phyloP scores from a whole-genome alignment of 2,113 vertebrate species.

The Nansenia antarctica region DNA sequence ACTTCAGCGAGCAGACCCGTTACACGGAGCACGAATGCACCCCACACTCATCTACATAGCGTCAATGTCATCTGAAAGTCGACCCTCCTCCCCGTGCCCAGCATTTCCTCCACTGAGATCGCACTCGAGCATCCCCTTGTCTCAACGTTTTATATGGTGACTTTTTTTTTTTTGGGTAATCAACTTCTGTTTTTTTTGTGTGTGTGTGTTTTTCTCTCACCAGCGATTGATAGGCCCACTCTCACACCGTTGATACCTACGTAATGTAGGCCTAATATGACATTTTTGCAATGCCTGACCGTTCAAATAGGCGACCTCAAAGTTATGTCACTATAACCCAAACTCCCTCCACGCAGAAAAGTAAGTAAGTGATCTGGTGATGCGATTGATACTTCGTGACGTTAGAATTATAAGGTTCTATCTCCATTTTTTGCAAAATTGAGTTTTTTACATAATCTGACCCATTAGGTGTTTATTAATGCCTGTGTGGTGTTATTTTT shows the following conservation, averaged over 20 bases:
- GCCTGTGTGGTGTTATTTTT: too few species aligned
- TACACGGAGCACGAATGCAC: slow-evolving; percentile 73
- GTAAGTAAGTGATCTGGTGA: too few species aligned
- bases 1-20: slow-evolving; percentile 71
- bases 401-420: too few species aligned
- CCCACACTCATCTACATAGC: slow-evolving; percentile 77
- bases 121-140: slow-evolving; percentile 75
- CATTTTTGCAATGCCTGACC: neutral
- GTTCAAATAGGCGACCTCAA: neutral
- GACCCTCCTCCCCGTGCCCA: slow-evolving; percentile 79
- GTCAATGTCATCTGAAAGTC: slow-evolving; percentile 83
- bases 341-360: too few species aligned
- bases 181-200: slow-evolving; percentile 43
- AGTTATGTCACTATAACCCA: neutral
- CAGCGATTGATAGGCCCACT: slow-evolving; percentile 36
- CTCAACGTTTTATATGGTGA: slow-evolving; percentile 76
- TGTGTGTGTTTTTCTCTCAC: too few species aligned
- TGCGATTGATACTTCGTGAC: too few species aligned
- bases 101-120: slow-evolving; percentile 79
- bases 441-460: too few species aligned
- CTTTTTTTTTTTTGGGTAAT: slow-evolving; percentile 54
- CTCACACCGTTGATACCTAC: slow-evolving; percentile 41
- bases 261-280: slow-evolving; percentile 25
- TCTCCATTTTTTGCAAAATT: too few species aligned
- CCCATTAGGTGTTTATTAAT: too few species aligned